These are phyloP conservation scores for Echinops telfairi DNA, from an alignment of 2,113 vertebrate species.

Conservation along the genomic window DNA sequence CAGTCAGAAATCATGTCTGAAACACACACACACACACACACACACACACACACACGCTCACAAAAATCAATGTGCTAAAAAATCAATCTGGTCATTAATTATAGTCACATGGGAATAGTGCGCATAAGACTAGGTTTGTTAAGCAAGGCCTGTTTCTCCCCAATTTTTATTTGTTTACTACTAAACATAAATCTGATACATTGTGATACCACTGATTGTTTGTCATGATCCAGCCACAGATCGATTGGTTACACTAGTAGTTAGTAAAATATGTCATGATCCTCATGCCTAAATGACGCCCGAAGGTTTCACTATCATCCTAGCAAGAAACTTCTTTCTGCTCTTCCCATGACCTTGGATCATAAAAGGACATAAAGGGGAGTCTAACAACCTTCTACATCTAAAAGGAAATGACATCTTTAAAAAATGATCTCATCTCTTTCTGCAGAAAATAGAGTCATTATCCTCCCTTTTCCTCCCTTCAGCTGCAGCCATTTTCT, in stretches of 20 bases:
- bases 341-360: conserved; percentile 67
- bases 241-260: conserved; percentile 51
- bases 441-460: conserved; percentile 75
- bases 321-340: conserved; percentile 48
- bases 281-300: conserved; percentile 60
- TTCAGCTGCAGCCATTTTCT: conserved; percentile 65
- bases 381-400: conserved; percentile 71
- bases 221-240: conserved; percentile 41
- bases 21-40: background rate
- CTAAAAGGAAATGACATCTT: conserved; percentile 75
- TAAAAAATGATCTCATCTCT: conserved; percentile 74
- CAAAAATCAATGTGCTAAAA: background rate
- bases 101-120: background rate
- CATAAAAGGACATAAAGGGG: conserved; percentile 66
- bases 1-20: conserved; percentile 13
- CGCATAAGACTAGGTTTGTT: background rate
- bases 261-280: conserved; percentile 63
- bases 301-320: conserved; percentile 38
- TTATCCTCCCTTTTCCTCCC: conserved; percentile 78
- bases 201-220: conserved; percentile 40
- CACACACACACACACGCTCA: background rate
- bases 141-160: background rate
- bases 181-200: conserved; percentile 62
- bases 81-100: background rate
- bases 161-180: conserved; percentile 16